A percentile compares a stretch with the other conserved stretches of the same genome.
These are phyloP conservation scores for Oryctolagus cuniculus DNA, from an alignment of 2,113 vertebrate species.

Conservation along the genomic window DNA sequence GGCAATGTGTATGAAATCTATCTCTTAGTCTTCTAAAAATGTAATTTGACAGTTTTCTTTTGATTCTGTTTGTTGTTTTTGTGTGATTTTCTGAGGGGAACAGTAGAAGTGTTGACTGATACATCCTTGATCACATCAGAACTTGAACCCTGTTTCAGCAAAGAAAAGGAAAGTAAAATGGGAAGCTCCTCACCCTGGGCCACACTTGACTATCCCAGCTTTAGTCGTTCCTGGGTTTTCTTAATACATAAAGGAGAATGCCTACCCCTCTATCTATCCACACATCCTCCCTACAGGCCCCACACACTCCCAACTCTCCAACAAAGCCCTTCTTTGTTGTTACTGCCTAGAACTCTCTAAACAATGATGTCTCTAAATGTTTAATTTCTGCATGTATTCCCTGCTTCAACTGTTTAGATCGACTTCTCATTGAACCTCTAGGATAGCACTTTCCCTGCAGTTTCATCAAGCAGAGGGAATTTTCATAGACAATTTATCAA, in stretches of 20 bases:
- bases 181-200: background rate
- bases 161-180: background rate
- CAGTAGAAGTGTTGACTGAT: conserved; percentile 25
- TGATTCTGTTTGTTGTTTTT: conserved; percentile 46
- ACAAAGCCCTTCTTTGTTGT: background rate
- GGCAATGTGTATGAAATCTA: conserved; percentile 35
- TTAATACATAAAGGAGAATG: background rate
- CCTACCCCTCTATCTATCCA: background rate
- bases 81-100: conserved; percentile 22
- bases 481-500: background rate
- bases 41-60: conserved; percentile 51
- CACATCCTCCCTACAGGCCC: background rate
- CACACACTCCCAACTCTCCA: background rate
- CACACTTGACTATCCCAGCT: background rate
- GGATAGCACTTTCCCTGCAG: background rate
- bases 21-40: conserved; percentile 41
- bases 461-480: background rate
- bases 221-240: background rate
- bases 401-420: background rate
- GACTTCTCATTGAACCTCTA: background rate
- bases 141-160: conserved; percentile 20
- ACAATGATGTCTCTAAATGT: background rate
- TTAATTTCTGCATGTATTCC: background rate
- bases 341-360: background rate
- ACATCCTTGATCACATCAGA: background rate